Percentiles rank a stretch among this genome's conserved stretches.
phyloP scores from a whole-genome alignment of 1,140 invertebrate species.

The Hylyphantes graminicola region DNA sequence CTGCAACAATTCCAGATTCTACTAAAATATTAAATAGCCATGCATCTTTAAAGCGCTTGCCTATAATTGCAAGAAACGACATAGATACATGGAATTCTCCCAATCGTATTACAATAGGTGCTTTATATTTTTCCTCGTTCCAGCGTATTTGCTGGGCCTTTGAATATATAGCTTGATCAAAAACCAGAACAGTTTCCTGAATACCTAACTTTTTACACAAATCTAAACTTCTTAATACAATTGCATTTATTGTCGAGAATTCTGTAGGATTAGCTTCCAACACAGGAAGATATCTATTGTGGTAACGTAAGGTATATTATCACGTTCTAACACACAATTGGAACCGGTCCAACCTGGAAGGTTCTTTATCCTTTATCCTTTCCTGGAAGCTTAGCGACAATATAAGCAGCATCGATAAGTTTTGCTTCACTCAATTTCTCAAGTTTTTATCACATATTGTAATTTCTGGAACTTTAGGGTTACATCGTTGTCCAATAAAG shows the following conservation, averaged over 20 bases:
- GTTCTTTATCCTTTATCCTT: background rate
- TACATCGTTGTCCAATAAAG: background rate
- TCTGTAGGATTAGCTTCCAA: constrained; percentile 54
- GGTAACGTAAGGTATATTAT: background rate
- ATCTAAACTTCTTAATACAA: constrained; percentile 37
- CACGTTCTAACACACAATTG: constrained; percentile 9
- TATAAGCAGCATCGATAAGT: constrained; percentile 13
- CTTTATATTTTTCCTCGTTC: constrained; percentile 28
- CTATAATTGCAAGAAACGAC: constrained; percentile 61
- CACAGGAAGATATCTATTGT: constrained; percentile 24
- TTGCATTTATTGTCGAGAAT: constrained; percentile 50
- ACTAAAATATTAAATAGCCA: constrained; percentile 61
- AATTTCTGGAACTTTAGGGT: background rate
- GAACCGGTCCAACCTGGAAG: constrained; percentile 35
- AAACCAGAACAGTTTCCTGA: constrained; percentile 1
- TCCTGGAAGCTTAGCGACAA: background rate
- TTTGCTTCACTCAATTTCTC: background rate
- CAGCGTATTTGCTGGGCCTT: constrained; percentile 50
- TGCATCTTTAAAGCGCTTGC: constrained; percentile 62
- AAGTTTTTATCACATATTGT: too few species aligned
- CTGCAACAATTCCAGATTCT: constrained; percentile 61
- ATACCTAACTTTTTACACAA: background rate
- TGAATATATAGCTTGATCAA: constrained; percentile 56
- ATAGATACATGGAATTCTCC: constrained; percentile 61
- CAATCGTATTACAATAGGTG: constrained; percentile 57